Percentiles rank a stretch among this genome's conserved stretches.
phyloP scores from a whole-genome alignment of 1,140 invertebrate genomes.

The Zaprionus capensis region DNA sequence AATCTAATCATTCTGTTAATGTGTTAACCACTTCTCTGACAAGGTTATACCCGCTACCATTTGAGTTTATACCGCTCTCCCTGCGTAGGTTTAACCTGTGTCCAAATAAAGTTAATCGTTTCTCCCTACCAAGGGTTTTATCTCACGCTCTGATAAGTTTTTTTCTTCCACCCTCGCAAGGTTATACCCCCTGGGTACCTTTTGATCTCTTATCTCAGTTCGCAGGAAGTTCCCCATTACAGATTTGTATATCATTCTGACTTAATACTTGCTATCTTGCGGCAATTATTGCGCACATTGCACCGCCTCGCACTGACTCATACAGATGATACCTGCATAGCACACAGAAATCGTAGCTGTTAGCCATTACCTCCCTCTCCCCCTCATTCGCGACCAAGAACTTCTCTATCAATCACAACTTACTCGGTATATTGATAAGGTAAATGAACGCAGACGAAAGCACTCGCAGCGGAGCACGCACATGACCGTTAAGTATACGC shows the following conservation, averaged over 20 bases:
- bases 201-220: background rate
- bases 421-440: constrained; percentile 44
- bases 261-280: constrained; percentile 6
- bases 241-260: background rate
- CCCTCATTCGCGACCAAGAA: background rate
- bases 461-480: background rate
- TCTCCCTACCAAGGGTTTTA: background rate
- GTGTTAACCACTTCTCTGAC: too few relatives aligned
- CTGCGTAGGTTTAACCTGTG: too few relatives aligned
- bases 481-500: constrained; percentile 55
- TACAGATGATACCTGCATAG: background rate
- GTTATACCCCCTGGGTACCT: background rate
- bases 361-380: background rate
- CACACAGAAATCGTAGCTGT: too few relatives aligned
- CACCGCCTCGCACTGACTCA: constrained; percentile 33
- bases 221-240: constrained; percentile 5
- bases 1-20: too few relatives aligned
- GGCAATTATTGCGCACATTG: constrained; percentile 35
- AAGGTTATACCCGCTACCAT: too few relatives aligned
- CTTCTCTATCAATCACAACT: constrained; percentile 25
- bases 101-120: background rate
- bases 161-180: background rate
- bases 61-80: too few relatives aligned
- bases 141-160: too few relatives aligned
- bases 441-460: constrained; percentile 1